These are phyloP conservation scores for Pristionchus maxplancki DNA, from an alignment of 2,888 invertebrate genomes.

Conservation along the genomic window DNA sequence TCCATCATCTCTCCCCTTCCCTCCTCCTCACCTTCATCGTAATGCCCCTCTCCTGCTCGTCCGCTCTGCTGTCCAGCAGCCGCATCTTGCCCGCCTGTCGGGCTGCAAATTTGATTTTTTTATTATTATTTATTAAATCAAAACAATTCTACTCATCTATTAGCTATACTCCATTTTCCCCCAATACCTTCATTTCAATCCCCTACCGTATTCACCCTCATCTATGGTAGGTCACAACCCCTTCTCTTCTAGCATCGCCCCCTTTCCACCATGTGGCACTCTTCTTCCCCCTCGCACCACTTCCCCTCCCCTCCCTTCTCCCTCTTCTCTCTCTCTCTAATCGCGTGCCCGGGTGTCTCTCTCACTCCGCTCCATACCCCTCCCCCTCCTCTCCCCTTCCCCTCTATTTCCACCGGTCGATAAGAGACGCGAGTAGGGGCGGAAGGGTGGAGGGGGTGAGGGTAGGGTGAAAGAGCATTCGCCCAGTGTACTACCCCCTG, in stretches of 20 bases:
- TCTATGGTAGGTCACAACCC: neutral
- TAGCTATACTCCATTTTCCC: neutral
- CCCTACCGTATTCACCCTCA: neutral
- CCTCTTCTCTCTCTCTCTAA: neutral
- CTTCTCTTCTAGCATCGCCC: neutral
- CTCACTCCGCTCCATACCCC: neutral
- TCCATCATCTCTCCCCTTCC: neutral
- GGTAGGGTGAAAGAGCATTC: neutral
- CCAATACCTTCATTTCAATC: neutral
- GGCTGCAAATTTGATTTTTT: conserved; percentile 57
- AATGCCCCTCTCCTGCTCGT: conserved; percentile 97
- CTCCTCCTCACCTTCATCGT: conserved; percentile 88
- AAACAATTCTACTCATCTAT: neutral
- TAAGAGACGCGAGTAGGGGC: neutral
- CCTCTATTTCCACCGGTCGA: conserved; percentile 43
- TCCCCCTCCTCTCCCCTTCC: neutral
- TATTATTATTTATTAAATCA: neutral
- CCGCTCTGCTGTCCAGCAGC: conserved; percentile 94
- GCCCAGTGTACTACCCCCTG: conserved; percentile 23
- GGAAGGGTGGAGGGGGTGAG: neutral
- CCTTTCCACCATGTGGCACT: conserved; percentile 4
- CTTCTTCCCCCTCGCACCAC: neutral
- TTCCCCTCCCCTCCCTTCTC: neutral
- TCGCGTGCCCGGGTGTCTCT: conserved; percentile 7
- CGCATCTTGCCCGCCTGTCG: conserved; percentile 81